A percentile compares a stretch with the other conserved stretches of the same genome.
These are phyloP conservation scores for Enhydra lutris DNA, from an alignment of 2,113 vertebrate species.

Conservation along the genomic window DNA sequence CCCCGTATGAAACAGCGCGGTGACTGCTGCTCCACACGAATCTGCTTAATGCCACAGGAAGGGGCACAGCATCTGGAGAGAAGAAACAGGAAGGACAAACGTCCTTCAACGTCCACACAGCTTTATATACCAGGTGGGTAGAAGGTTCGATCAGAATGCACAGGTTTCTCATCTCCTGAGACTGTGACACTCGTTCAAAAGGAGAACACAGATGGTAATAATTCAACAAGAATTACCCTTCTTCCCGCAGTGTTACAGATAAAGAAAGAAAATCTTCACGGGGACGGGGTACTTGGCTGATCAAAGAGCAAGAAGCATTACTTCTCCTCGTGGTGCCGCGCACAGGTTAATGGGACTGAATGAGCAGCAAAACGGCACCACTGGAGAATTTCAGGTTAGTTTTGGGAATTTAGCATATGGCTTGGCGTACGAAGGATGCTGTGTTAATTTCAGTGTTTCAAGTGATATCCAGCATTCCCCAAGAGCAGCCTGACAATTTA, in stretches of 20 bases:
- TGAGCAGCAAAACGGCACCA: background rate
- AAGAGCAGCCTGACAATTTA: slow-evolving; percentile 20
- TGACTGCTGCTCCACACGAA: background rate
- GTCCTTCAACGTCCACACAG: background rate
- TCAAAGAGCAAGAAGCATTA: background rate
- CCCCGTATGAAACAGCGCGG: background rate
- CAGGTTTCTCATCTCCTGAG: background rate
- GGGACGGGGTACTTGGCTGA: background rate
- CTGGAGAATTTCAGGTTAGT: background rate
- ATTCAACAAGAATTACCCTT: background rate
- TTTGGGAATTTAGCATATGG: background rate
- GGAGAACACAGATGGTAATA: background rate
- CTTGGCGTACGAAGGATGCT: slow-evolving; percentile 5
- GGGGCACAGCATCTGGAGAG: background rate
- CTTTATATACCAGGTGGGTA: background rate
- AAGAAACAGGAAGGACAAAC: background rate
- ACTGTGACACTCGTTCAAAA: background rate
- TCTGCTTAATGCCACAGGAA: background rate
- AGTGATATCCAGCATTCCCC: background rate
- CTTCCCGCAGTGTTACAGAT: background rate
- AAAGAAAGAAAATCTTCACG: background rate
- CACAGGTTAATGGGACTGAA: background rate
- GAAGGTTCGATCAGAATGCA: background rate
- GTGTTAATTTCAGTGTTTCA: background rate
- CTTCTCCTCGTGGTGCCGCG: background rate